These are phyloP conservation scores for Campylorhamphus procurvoides DNA, from an alignment of 2,113 vertebrate genomes.

Conservation along the genomic window DNA sequence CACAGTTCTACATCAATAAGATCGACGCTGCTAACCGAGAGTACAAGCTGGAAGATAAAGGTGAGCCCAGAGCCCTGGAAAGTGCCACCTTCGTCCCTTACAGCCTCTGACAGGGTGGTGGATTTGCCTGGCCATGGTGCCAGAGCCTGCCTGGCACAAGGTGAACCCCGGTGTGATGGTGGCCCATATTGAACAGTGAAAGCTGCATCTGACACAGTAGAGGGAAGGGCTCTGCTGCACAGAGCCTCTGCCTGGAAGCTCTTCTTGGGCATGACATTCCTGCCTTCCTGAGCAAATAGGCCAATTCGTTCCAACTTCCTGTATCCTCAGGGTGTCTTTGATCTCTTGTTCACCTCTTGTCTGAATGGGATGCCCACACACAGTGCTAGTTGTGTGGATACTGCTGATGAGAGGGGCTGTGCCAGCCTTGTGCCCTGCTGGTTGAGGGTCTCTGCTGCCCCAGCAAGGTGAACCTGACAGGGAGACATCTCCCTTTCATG, in stretches of 20 bases:
- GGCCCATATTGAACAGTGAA: not conserved
- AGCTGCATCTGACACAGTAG: not conserved
- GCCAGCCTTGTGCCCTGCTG: not conserved
- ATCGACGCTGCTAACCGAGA: slow-evolving; percentile 87
- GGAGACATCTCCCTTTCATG: not conserved
- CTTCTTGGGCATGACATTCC: not conserved
- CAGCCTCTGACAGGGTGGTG: not conserved
- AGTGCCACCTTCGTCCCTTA: not conserved
- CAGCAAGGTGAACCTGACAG: not conserved
- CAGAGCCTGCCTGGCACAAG: not conserved
- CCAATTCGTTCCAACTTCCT: not conserved
- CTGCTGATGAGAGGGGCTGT: not conserved
- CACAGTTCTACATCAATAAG: slow-evolving; percentile 91
- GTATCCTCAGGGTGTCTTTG: not conserved
- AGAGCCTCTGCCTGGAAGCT: not conserved
- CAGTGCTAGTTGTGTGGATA: not conserved
- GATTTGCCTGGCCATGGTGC: not conserved
- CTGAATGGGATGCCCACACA: not conserved
- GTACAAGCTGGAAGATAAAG: slow-evolving; percentile 92
- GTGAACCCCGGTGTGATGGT: not conserved
- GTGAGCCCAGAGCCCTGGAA: slow-evolving; percentile 63
- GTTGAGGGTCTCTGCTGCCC: not conserved
- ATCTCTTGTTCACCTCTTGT: not conserved
- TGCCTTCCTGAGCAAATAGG: not conserved
- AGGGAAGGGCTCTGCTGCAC: not conserved